Conservation (phyloP, 2,888 invertebrate genomes). For the Bursaphelenchus okinawaensis region DNA sequence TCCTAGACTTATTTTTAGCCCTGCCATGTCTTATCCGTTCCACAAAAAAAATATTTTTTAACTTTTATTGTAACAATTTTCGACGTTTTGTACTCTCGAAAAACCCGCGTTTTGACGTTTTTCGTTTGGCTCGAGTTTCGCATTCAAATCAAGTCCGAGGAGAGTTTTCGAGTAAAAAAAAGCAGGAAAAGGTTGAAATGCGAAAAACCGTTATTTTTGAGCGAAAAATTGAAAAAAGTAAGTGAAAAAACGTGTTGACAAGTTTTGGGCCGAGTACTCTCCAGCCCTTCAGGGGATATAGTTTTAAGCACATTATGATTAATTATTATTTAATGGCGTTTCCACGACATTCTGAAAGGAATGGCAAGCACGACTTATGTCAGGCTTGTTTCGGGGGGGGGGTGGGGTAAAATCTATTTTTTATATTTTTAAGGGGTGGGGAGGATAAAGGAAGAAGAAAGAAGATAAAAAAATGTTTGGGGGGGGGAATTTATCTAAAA, state of each 20-base stretch:
- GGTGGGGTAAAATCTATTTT: neutral
- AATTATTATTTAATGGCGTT: neutral
- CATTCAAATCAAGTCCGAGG: neutral
- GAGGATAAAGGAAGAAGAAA: neutral
- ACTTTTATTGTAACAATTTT: neutral
- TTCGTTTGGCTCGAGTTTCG: no score
- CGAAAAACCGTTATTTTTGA: neutral
- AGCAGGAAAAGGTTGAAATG: conserved; percentile 3
- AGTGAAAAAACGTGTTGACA: neutral
- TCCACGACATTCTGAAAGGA: no score
- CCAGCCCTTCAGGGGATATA: neutral
- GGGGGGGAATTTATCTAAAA: no score
- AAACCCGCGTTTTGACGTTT: neutral
- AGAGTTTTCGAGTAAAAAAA: neutral
- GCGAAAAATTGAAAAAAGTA: conserved; percentile 1
- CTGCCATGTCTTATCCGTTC: no score
- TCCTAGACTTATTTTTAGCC: no score
- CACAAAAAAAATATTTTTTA: neutral
- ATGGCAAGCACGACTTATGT: no score
- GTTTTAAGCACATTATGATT: neutral
- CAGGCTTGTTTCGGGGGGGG: neutral
- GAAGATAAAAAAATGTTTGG: neutral
- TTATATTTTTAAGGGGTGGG: neutral
- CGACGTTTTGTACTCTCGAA: neutral
- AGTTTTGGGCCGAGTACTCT: neutral